Percentiles rank a stretch among this genome's conserved stretches.
These are phyloP conservation scores for Sinodicranocentrus sp. DNA, from an alignment of 2,888 invertebrate genomes.

Conservation along the genomic window DNA sequence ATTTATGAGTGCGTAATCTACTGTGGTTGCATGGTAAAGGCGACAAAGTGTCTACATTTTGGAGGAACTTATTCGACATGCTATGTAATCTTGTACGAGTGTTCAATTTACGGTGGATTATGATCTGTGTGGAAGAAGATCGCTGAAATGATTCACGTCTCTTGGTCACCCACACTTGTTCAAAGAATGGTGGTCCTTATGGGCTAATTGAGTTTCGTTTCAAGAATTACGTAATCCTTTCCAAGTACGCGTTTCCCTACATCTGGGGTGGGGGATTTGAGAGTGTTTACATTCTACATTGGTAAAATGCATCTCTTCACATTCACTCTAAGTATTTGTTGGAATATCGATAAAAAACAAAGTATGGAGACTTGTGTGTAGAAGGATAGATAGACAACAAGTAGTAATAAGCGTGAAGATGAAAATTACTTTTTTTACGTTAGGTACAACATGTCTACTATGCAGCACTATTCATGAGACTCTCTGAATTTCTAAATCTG, in stretches of 20 bases:
- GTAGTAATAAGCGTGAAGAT: background rate
- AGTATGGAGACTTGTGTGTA: too few relatives aligned
- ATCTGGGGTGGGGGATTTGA: too few relatives aligned
- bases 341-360: too few relatives aligned
- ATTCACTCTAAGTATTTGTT: too few relatives aligned
- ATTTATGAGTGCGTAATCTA: background rate
- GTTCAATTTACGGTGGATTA: background rate
- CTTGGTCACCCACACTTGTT: background rate
- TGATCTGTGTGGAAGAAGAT: background rate
- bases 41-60: too few relatives aligned
- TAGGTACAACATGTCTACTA: background rate
- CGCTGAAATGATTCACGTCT: too few relatives aligned
- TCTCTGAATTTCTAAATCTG: conserved; percentile 36
- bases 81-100: background rate
- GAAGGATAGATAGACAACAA: background rate
- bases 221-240: too few relatives aligned
- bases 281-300: too few relatives aligned
- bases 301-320: too few relatives aligned
- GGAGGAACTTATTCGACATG: background rate
- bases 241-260: too few relatives aligned
- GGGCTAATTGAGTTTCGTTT: background rate
- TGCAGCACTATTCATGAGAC: too few relatives aligned
- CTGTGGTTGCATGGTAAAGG: background rate
- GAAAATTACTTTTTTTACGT: background rate
- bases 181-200: background rate